Evolutionary conservation across 1,140 invertebrate genomes (phyloP), one percentile per base, ranked within the genome.

Genomic region (Bradynema listronoti): DNA sequence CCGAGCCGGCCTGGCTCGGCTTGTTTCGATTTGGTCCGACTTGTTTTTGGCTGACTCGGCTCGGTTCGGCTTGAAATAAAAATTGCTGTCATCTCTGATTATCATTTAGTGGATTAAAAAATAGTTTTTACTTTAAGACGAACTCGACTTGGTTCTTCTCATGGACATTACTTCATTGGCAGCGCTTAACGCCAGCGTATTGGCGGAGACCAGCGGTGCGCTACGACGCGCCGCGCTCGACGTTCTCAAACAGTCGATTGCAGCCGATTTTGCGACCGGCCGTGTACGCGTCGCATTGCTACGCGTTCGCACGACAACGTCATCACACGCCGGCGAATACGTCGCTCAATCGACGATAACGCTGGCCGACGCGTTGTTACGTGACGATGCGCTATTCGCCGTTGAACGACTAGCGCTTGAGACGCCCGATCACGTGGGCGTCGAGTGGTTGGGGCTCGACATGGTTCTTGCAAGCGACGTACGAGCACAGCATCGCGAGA

Each of bases 351-450:
- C 30, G 27, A 16, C 36, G 11, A n/a, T 61, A 29, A 58, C 56
- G 16, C 34, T 61, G 36, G 33, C 43, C 25, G 50, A 25, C 33
- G 27, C 59, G 3, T 46, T 61, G 46, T 32, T 42, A 32, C n/a
- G 45, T 29, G 59, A 61, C 29, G 59, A 61, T 47, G 59, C 59
- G n/a, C 16, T 61, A 32, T 61, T 61, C 39, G 59, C 58, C 24
- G 33, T 61, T 6, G 59, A 61, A 16, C 30, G 59, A 32, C 22
- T 55, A 19, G 50, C 47, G 7, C 22, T 22, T 22, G 33, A 27
- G 3, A 30, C 49, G 11, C 25, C 27, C 3, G 9, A 2, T 51
- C 19, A 9, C 22, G 19, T 22, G 42, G 19, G 27, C 6, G 3
- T 22, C 9, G 27, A 43, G 3, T 4, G 42, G 3, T 43, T 43